Conservation (phyloP, 2,797 vertebrate genomes). For the Protosalanx chinensis region DNA sequence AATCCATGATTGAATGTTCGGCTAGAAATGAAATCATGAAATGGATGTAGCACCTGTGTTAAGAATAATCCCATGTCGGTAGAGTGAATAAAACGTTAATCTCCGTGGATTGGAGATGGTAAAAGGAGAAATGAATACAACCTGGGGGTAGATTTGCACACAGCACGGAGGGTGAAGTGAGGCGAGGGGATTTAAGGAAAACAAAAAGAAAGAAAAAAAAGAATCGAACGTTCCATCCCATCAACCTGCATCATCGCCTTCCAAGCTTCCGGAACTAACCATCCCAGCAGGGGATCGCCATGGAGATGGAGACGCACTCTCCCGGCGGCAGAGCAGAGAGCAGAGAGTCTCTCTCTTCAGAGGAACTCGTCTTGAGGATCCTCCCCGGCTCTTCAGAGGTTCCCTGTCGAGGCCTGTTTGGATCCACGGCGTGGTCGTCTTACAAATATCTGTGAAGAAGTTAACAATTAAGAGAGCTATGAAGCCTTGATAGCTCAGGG, state of each 20-base stretch:
- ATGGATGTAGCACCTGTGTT: neutral
- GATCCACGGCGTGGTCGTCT: slow-evolving; percentile 57
- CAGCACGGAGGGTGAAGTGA: neutral
- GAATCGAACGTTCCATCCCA: neutral
- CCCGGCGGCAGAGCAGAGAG: too few species aligned
- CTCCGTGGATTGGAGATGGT: neutral
- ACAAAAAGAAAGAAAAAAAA: neutral
- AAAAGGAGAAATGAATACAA: neutral
- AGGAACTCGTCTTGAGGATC: slow-evolving; percentile 43
- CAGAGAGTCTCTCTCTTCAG: slow-evolving; percentile 21
- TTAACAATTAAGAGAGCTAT: slow-evolving; percentile 67
- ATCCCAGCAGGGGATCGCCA: too few species aligned
- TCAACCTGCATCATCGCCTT: neutral
- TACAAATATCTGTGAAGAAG: slow-evolving; percentile 58
- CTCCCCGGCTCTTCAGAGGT: slow-evolving; percentile 46
- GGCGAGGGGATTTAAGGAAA: neutral
- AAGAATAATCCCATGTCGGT: neutral
- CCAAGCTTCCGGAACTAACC: too few species aligned
- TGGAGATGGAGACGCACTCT: neutral
- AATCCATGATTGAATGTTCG: neutral
- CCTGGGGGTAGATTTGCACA: neutral
- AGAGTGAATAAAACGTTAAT: neutral
- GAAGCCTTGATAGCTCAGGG: slow-evolving; percentile 57
- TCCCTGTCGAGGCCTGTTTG: slow-evolving; percentile 58
- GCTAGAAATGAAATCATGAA: neutral